Evolutionary conservation across 2,888 invertebrate species (phyloP), one percentile per base, ranked within the genome.

Genomic region (Branchellion lobata): DNA sequence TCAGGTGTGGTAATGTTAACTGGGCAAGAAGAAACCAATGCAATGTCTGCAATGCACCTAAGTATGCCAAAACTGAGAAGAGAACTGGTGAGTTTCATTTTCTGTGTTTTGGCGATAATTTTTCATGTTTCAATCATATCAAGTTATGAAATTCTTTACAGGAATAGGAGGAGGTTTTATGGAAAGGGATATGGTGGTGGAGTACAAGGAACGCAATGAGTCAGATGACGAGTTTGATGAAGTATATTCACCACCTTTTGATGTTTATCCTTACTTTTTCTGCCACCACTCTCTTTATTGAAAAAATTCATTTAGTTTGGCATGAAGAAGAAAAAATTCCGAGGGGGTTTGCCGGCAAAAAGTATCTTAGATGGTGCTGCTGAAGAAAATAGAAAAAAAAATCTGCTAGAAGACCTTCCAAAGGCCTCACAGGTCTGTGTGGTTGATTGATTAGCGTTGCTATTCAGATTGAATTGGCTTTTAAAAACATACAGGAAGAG

Each of bases 21-120:
- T 96, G 96, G 99, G 97, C 98, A 33, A 90, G 96, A 82, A 90
- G 99, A 79, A 93, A 92, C 85, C 94, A 94, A 79, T 99, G 99
- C 89, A 99, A 99, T 88, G 94, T 99, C 90, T 99, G 99, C 88
- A 98, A 97, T 89, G 95, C 97, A 2, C 96, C 98, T 0, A 97
- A 97, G 89, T 94, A 95, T 87, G 95, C 94, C 27, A 96, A 96
- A 89, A 93, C 95, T 81, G 92, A 94, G 87, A 92, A 92, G 85
- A 89, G 93, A 82, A 90, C 90, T 77, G 90, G 89, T 85, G 81
- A 75, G 3, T 73, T 76, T n/a, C 8, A 5, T 31, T 31, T 18
- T 27, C n/a, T 3, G 1, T 27, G n/a, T 69, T n/a, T 65, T 1
- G 3, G 1, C n/a, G 21, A 33, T 34, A 18, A 33, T 36, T 77